These are phyloP conservation scores for Drosophila stalkeri DNA, from an alignment of 2,888 invertebrate genomes.

Conservation along the genomic window DNA sequence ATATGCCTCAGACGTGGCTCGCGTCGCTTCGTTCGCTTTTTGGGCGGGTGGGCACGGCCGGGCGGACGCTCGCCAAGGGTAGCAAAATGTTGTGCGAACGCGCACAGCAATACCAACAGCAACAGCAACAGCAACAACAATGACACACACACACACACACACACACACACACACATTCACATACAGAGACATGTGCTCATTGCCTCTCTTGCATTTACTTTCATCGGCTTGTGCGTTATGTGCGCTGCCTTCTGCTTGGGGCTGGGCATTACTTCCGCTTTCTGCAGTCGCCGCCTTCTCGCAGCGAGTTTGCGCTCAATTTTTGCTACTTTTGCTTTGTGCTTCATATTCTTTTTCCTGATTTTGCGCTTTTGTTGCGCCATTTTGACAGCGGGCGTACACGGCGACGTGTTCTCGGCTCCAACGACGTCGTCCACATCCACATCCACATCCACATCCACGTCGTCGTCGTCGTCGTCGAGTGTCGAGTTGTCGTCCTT, in stretches of 20 bases:
- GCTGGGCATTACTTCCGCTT: constrained; percentile 54
- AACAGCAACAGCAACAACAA: constrained; percentile 41
- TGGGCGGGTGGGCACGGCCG: constrained; percentile 23
- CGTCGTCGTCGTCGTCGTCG: constrained; percentile 8
- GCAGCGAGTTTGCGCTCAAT: constrained; percentile 76
- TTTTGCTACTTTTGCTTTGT: constrained; percentile 78
- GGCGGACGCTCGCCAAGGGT: constrained; percentile 68
- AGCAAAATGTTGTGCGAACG: constrained; percentile 77
- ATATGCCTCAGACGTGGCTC: constrained; percentile 80
- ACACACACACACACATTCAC: constrained; percentile 13
- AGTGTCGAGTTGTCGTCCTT: neutral
- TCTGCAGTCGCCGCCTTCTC: constrained; percentile 31
- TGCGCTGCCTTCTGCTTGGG: constrained; percentile 48
- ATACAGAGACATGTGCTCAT: constrained; percentile 22
- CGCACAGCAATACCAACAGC: constrained; percentile 29
- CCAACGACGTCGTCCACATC: constrained; percentile 1
- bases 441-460: too few species aligned
- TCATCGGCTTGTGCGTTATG: constrained; percentile 61
- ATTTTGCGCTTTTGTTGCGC: constrained; percentile 76
- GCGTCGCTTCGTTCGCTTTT: constrained; percentile 38
- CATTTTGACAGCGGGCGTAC: constrained; percentile 49
- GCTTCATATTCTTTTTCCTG: constrained; percentile 69
- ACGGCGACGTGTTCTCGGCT: constrained; percentile 13
- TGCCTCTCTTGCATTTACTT: constrained; percentile 62
- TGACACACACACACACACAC: constrained; percentile 17